Evolutionary conservation across 2,797 vertebrate species (phyloP), one percentile per base, ranked within the genome.

Genomic region (Cheirogaleus major): DNA sequence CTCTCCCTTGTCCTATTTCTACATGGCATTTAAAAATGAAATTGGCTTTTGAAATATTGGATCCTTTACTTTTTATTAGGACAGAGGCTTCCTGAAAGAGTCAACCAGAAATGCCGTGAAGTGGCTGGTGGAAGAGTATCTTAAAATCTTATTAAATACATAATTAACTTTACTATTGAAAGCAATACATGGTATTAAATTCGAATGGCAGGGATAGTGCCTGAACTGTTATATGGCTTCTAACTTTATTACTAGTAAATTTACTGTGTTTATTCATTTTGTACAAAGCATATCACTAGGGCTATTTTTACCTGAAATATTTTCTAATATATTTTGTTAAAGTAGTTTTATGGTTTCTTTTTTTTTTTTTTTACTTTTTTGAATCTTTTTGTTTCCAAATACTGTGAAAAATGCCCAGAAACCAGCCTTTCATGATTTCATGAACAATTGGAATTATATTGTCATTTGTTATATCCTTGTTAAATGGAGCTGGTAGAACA

Each of bases 11-110:
- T 91, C 94, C 91, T 96, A 96, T 98, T 94, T 97, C 96, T 59
- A 55, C 17, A 4, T 97, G 97, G 96, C 96, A 97, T 97, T 98
- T 98, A 88, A 96, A 97, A 97, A 96, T 95, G 93, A 98, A 98
- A 97, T 96, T 95, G 95, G 75, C 63, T 97, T 96, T 94, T 97
- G 95, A 97, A 97, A 98, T 97, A 97, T 32, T 59, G 94, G 72
- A 86, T 96, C 20, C 61, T 97, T 94, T 93, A 69, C 89, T 95
- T 97, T 96, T 88, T 91, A 96, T 95, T 95, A 97, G 65, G 76
- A 89, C 17, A 57, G 45, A 92, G 78, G 72, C 57, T 94, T 91
- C 80, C 45, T 70, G 50, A 95, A 95, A 94, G 70, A 95, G 67
- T 93, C 92, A 91, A 76, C 57, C 55, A 97, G 79, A 97, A 97